phyloP scores from a whole-genome alignment of 2,113 vertebrate species.

The Aegotheles bennettii region DNA sequence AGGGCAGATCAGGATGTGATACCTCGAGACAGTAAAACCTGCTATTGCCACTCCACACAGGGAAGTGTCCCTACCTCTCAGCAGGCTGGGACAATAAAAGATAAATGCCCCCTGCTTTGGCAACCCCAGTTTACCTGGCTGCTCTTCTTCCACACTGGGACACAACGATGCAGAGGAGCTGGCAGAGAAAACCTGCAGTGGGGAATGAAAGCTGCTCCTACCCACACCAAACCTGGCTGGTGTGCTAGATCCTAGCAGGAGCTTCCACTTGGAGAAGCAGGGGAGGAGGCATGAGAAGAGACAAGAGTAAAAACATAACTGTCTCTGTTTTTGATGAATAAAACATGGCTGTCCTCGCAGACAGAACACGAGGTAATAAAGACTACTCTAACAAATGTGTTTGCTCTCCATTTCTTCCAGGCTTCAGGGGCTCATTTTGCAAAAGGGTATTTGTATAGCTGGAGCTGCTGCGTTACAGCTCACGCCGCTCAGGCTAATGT shows the following conservation, averaged over 20 bases:
- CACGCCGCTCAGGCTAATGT: not conserved
- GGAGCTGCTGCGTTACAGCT: not conserved
- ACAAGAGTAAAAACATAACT: not conserved
- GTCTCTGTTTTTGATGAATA: not conserved
- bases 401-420: not conserved
- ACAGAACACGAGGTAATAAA: not conserved
- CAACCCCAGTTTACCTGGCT: not conserved
- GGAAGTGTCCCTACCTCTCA: accelerated
- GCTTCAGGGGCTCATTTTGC: not conserved
- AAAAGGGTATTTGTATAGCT: not conserved
- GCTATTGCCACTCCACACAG: accelerated
- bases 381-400: not conserved
- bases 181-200: not conserved
- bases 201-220: not conserved
- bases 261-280: not conserved
- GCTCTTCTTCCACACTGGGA: not conserved
- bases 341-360: not conserved
- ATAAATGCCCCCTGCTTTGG: accelerated
- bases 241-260: not conserved
- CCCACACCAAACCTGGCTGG: not conserved
- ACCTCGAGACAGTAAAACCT: not conserved
- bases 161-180: not conserved
- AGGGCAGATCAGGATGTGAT: not conserved
- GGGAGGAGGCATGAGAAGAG: not conserved
- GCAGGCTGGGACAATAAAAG: not conserved